Base-by-base conservation (phyloP, 2,797 vertebrate genomes). In the Prunella strophiata region DNA sequence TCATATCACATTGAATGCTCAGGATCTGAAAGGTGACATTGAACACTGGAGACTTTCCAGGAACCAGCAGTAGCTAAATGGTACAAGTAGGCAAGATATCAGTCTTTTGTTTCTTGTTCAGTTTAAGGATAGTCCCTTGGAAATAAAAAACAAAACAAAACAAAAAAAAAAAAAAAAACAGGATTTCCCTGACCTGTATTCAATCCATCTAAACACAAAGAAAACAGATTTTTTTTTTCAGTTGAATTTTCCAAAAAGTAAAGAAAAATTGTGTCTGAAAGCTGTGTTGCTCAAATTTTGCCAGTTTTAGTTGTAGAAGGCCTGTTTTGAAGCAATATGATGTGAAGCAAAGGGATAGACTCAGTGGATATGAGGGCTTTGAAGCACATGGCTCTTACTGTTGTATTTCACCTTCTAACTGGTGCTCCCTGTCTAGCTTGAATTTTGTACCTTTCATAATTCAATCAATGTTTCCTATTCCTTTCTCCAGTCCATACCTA, bases 71-170 rank as follows among this genome's bases (percentile, higher is more conserved):
- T 68, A 80, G 81, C 75, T 95, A 83, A 91, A 80, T 92, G 50
- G 65, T 85, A 27, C 55, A 82, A 93, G 83, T 54, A 83, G 42
- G 92, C 52, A 74, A 92, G 67, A 71, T 59, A 87, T 8, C 51
- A 89, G 57, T 50, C 85, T 88, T 95, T 88, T 96, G 81, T 76
- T 87, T 82, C 62, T 95, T 94, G 57, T 32, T 59, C 38, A 34
- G 3, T 57, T 93, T 91, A 85, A 89, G 67, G 23, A 26, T 67
- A 92, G 68, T 66, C 30, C 17, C 50, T 38, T 85, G 48, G 55
- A 94, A 85, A 42, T 70, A 40, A 72, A 66, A 52, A 74, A 91
- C 92, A 36, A 36, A 74, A 91, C 92, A 36, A 36, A 36, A 36
- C 8, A 36, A 36, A 36, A 36, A 36, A 36, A 36, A 36, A 36